Conservation (phyloP, 2,797 vertebrate species). For the Lagorchestes hirsutus region DNA sequence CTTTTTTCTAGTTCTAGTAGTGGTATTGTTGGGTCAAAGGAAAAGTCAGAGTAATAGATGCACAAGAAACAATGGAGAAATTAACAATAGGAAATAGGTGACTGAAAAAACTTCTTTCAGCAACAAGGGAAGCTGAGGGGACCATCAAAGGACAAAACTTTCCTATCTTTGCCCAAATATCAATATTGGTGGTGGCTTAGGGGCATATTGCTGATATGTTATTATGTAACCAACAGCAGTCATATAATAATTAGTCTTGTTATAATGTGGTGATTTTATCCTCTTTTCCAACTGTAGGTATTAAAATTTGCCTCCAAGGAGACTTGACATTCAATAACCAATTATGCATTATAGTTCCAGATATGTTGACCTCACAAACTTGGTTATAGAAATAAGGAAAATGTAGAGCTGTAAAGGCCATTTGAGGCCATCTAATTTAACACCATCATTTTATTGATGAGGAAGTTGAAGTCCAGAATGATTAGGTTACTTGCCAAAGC, state of each 20-base stretch:
- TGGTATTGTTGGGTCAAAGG: background rate
- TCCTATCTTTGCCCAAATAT: background rate
- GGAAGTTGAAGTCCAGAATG: background rate
- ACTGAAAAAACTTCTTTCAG: background rate
- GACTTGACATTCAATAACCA: background rate
- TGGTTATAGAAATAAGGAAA: too few relatives aligned
- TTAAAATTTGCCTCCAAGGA: slow-evolving; percentile 22
- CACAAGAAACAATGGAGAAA: background rate
- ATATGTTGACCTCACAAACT: background rate
- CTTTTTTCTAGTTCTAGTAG: background rate
- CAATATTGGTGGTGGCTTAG: slow-evolving; percentile 36
- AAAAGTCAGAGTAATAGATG: background rate
- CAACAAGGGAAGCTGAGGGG: background rate
- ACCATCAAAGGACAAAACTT: background rate
- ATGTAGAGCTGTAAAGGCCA: background rate
- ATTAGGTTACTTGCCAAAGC: background rate
- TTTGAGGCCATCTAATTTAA: background rate
- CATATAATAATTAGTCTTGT: slow-evolving; percentile 15
- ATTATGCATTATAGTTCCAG: background rate
- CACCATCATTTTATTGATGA: background rate
- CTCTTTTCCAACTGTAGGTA: background rate
- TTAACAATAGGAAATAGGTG: slow-evolving; percentile 1
- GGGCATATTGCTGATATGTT: background rate
- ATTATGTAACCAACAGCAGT: background rate
- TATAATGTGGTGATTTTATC: slow-evolving; percentile 18